Percentiles rank a stretch among this genome's conserved stretches.
These are phyloP conservation scores for Onychorhynchus coronatus DNA, from an alignment of 2,113 vertebrate genomes.

Conservation along the genomic window DNA sequence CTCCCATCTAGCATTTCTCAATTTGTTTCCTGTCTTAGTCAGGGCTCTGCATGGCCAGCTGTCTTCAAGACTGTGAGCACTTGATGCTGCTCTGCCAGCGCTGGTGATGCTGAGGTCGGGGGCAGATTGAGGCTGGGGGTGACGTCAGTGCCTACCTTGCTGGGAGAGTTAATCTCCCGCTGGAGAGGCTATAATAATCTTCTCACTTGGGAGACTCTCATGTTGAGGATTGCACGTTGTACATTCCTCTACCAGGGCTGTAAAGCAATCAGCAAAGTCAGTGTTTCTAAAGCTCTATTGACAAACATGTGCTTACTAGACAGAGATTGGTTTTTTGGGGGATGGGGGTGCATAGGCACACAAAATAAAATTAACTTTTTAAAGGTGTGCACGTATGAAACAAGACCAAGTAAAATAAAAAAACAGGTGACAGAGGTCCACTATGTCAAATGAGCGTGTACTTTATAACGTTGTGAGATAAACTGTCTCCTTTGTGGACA, in stretches of 20 bases:
- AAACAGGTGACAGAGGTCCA: background rate
- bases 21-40: background rate
- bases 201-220: conserved; percentile 67
- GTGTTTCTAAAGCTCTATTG: background rate
- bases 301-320: background rate
- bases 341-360: background rate
- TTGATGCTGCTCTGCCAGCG: background rate
- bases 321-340: background rate
- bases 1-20: background rate
- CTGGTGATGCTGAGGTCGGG: background rate
- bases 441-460: background rate
- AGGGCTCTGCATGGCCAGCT: conserved; percentile 24
- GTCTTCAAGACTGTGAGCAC: background rate
- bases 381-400: background rate
- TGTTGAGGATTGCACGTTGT: conserved; percentile 41
- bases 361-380: background rate
- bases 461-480: background rate
- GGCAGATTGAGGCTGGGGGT: conserved; percentile 71
- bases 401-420: background rate
- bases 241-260: background rate
- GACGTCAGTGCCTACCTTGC: conserved; percentile 76
- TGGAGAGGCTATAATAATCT: conserved; percentile 65
- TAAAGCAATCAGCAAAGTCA: background rate
- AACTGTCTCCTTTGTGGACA: background rate
- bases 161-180: conserved; percentile 70